Percentiles rank a stretch among this genome's conserved stretches.
These are phyloP conservation scores for Cosmia trapezina DNA, from an alignment of 2,888 invertebrate species.

Conservation along the genomic window DNA sequence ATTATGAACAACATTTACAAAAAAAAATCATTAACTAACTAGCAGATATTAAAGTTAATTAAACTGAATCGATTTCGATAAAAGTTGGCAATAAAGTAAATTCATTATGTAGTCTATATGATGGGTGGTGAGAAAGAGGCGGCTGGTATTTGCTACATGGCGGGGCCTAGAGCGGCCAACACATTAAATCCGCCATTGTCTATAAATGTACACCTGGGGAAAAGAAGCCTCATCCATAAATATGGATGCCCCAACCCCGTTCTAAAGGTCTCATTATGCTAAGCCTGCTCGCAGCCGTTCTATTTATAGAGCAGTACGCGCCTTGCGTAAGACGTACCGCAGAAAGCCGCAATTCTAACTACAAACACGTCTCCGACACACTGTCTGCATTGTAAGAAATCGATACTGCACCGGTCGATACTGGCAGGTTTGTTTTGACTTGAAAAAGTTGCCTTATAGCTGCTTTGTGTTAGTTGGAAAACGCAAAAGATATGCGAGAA, in stretches of 20 bases:
- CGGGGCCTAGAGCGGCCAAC: too few relatives aligned
- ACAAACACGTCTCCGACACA: slow-evolving; percentile 60
- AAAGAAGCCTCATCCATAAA: slow-evolving; percentile 35
- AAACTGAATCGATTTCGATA: too few relatives aligned
- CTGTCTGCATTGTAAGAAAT: slow-evolving; percentile 61
- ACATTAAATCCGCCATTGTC: too few relatives aligned
- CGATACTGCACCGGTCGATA: slow-evolving; percentile 32
- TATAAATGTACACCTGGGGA: slow-evolving; percentile 28
- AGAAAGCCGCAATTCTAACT: slow-evolving; percentile 61
- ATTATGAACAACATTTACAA: too few relatives aligned
- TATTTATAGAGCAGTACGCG: slow-evolving; percentile 54
- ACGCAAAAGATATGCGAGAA: background rate
- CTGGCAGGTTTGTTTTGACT: slow-evolving; percentile 50
- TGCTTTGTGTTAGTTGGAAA: background rate
- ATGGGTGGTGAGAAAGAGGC: too few relatives aligned
- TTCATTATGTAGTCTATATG: too few relatives aligned
- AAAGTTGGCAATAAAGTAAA: too few relatives aligned
- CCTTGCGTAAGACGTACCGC: slow-evolving; percentile 60
- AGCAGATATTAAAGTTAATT: too few relatives aligned
- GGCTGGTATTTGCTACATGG: too few relatives aligned
- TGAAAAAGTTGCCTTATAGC: slow-evolving; percentile 10
- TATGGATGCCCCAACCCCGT: slow-evolving; percentile 38
- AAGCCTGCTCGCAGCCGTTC: slow-evolving; percentile 32
- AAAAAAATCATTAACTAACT: too few relatives aligned
- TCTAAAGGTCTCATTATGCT: slow-evolving; percentile 51